phyloP scores from a whole-genome alignment of 2,797 vertebrate genomes.

The Clarias pachynema region DNA sequence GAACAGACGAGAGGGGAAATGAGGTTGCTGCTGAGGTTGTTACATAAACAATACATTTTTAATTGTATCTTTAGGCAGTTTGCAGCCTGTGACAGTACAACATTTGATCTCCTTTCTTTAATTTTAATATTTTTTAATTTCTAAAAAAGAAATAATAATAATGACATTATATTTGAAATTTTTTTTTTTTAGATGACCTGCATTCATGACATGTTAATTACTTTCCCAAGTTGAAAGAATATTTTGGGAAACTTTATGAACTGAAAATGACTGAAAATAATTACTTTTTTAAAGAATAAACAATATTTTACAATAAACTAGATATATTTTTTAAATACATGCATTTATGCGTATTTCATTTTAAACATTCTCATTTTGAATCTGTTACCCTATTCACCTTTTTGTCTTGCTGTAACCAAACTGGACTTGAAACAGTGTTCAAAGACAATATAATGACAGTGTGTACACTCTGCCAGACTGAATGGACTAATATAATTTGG shows the following conservation, averaged over 20 bases:
- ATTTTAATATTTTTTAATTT: no score
- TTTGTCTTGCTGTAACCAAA: not conserved
- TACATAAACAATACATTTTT: no score
- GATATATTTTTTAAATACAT: not conserved
- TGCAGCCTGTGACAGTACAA: no score
- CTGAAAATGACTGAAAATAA: not conserved
- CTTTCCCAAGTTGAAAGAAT: not conserved
- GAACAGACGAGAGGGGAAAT: no score
- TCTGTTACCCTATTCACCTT: not conserved
- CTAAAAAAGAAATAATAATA: no score
- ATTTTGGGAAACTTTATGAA: not conserved
- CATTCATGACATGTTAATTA: not conserved
- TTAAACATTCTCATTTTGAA: not conserved
- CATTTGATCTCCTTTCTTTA: no score
- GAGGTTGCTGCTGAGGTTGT: no score
- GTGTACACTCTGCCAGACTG: not conserved
- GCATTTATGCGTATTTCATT: not conserved
- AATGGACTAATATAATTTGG: conserved; percentile 3
- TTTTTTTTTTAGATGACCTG: not conserved
- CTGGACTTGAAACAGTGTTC: not conserved
- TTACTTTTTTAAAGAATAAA: not conserved
- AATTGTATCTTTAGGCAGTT: no score
- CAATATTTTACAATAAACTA: no score
- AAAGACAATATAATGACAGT: not conserved
- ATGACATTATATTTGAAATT: not conserved